phyloP scores from a whole-genome alignment of 2,797 vertebrate species.

The Esox masquinongy region DNA sequence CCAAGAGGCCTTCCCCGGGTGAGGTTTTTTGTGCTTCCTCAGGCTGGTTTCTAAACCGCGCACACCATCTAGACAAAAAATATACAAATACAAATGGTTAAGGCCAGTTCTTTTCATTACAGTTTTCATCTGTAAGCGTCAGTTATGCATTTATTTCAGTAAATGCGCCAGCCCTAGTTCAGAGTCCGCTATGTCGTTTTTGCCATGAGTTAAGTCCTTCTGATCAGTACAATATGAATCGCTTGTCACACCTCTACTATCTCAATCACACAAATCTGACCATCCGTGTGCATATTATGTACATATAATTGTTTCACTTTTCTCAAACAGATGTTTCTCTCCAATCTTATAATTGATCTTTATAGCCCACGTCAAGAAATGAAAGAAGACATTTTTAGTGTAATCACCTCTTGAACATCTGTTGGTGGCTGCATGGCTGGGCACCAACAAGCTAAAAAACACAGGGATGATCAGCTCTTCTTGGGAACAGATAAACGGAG shows the following conservation, averaged over 20 bases:
- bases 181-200: not conserved
- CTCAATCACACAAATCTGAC: not conserved
- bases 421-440: conserved; percentile 22
- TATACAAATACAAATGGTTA: too few relatives aligned
- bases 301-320: not conserved
- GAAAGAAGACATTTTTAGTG: not conserved
- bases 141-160: too few relatives aligned
- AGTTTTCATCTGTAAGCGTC: too few relatives aligned
- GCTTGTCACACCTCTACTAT: not conserved
- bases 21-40: too few relatives aligned
- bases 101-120: too few relatives aligned
- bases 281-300: not conserved
- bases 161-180: not conserved
- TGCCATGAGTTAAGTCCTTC: not conserved
- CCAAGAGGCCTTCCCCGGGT: too few relatives aligned
- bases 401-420: conserved; percentile 30
- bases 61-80: too few relatives aligned
- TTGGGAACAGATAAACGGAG: not conserved
- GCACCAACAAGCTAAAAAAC: conserved; percentile 3
- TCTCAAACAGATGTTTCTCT: not conserved
- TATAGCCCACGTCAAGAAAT: not conserved
- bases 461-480: not conserved
- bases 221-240: not conserved
- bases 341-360: not conserved
- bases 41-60: too few relatives aligned